Conservation (phyloP, 2,797 vertebrate genomes). For the Gobionotothen gibberifrons region DNA sequence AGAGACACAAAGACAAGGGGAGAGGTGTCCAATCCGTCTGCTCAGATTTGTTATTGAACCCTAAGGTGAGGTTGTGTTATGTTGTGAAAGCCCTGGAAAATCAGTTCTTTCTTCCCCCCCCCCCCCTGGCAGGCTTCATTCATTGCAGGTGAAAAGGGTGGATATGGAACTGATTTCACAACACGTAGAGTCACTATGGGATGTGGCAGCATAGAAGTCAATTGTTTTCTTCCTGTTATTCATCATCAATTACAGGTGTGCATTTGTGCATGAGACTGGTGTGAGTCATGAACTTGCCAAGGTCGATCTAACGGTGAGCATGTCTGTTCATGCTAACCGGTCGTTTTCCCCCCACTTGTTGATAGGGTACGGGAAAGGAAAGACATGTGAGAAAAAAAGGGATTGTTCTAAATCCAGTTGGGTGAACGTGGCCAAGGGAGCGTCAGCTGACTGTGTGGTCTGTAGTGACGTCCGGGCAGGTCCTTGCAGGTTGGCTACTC, state of each 20-base stretch:
- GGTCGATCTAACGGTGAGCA: slow-evolving; percentile 38
- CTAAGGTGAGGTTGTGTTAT: slow-evolving; percentile 35
- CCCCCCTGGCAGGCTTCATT: slow-evolving; percentile 41
- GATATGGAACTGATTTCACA: slow-evolving; percentile 63
- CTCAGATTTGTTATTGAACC: slow-evolving; percentile 51
- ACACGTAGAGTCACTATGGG: slow-evolving; percentile 53
- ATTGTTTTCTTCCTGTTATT: slow-evolving; percentile 42
- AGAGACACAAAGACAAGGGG: slow-evolving; percentile 47
- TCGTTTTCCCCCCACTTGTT: slow-evolving; percentile 50
- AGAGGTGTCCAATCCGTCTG: slow-evolving; percentile 57
- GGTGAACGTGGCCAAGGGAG: slow-evolving; percentile 35
- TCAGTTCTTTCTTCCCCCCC: slow-evolving; percentile 25
- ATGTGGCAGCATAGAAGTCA: slow-evolving; percentile 41
- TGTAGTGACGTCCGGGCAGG: slow-evolving; percentile 63
- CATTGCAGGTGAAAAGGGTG: slow-evolving; percentile 59
- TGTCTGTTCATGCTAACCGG: slow-evolving; percentile 69
- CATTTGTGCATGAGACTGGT: slow-evolving; percentile 45
- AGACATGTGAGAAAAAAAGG: slow-evolving; percentile 44
- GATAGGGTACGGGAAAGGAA: slow-evolving; percentile 44
- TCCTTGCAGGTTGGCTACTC: slow-evolving; percentile 67
- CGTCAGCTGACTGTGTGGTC: slow-evolving; percentile 68
- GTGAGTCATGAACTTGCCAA: slow-evolving; percentile 63
- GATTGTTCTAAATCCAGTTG: slow-evolving; percentile 59
- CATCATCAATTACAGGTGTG: slow-evolving; percentile 70
- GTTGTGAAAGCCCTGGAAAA: slow-evolving; percentile 35